Percentiles rank a stretch among this genome's conserved stretches.
Conservation (phyloP, 2,888 invertebrate species). For the Dastarcus helophoroides region DNA sequence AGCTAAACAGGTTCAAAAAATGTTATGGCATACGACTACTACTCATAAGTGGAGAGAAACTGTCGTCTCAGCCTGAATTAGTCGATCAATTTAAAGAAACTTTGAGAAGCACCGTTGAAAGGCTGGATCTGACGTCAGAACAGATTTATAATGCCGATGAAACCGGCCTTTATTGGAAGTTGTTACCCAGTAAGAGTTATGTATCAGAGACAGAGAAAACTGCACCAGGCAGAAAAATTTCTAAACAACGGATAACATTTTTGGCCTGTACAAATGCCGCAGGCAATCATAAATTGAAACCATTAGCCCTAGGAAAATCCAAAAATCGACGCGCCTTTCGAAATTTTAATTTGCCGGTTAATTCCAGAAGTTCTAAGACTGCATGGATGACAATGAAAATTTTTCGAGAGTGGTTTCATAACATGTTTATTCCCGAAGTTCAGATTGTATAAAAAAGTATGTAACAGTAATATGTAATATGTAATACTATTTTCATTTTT, state of each 20-base stretch:
- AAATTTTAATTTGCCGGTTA: constrained; percentile 8
- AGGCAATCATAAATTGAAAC: constrained; percentile 13
- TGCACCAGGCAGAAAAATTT: constrained; percentile 13
- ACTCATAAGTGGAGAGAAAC: constrained; percentile 12
- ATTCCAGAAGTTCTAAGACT: constrained; percentile 10
- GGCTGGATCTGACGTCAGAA: constrained; percentile 8
- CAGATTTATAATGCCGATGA: constrained; percentile 17
- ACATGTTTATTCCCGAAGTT: constrained; percentile 5
- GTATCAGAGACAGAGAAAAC: constrained; percentile 11
- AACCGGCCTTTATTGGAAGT: constrained; percentile 14
- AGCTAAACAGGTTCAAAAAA: constrained; percentile 10
- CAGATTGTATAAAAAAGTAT: not conserved
- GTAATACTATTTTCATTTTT: no score
- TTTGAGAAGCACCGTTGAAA: constrained; percentile 6
- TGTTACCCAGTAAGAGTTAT: constrained; percentile 15
- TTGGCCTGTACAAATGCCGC: constrained; percentile 12
- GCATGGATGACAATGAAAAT: constrained; percentile 12
- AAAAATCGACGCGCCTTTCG: constrained; percentile 11
- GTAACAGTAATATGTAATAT: no score
- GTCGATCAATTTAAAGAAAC: constrained; percentile 11
- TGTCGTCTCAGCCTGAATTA: constrained; percentile 11
- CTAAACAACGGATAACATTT: constrained; percentile 14
- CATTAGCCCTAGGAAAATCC: constrained; percentile 13
- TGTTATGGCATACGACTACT: constrained; percentile 9
- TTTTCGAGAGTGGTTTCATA: constrained; percentile 11